Percentiles rank a stretch among this genome's conserved stretches.
phyloP scores from a whole-genome alignment of 2,888 invertebrate genomes.

The Callyntrura guangdongensis region DNA sequence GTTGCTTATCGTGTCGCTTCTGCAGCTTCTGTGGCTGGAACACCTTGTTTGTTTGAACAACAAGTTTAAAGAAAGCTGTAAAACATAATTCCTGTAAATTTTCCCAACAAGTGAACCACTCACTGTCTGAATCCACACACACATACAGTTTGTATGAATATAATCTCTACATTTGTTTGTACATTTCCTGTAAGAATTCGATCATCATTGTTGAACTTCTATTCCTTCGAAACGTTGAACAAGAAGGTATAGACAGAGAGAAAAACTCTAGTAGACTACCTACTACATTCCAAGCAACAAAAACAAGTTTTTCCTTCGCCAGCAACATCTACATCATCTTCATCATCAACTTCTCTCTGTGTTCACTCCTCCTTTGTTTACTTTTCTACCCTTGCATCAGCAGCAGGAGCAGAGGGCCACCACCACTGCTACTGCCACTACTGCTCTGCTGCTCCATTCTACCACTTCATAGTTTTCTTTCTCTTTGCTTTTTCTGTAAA shows the following conservation, averaged over 20 bases:
- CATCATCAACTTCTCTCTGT: neutral
- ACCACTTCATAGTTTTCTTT: constrained; percentile 11
- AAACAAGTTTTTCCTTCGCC: constrained; percentile 35
- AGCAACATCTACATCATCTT: constrained; percentile 11
- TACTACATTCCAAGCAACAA: neutral
- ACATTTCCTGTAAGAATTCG: no score
- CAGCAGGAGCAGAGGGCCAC: no score
- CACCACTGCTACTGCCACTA: neutral
- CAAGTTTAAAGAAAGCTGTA: no score
- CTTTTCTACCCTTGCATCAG: constrained; percentile 38
- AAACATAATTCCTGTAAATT: neutral
- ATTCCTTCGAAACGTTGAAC: neutral
- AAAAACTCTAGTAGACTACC: neutral
- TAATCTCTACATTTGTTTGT: no score
- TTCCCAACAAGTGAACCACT: neutral
- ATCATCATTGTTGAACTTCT: no score
- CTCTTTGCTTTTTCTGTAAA: constrained; percentile 4
- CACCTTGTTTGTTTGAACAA: no score
- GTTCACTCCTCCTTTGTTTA: constrained; percentile 48
- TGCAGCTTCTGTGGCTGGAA: no score
- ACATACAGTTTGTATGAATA: neutral
- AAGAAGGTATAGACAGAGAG: neutral
- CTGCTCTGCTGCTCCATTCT: neutral
- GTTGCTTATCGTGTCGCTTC: no score
- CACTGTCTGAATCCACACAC: neutral